phyloP scores from a whole-genome alignment of 1,140 invertebrate genomes.

The Myzus persicae region DNA sequence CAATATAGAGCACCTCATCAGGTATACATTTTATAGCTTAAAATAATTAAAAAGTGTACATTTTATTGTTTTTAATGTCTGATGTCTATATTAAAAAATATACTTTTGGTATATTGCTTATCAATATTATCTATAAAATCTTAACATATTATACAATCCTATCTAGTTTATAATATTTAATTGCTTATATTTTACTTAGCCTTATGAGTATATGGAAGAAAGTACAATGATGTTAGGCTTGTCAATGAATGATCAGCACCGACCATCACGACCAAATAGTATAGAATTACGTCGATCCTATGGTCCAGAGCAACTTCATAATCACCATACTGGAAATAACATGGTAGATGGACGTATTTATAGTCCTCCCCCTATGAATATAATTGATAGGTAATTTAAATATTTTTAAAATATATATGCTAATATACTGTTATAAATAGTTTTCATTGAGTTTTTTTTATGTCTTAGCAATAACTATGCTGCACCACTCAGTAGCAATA shows the following conservation, averaged over 20 bases:
- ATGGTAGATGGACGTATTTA: constrained; percentile 56
- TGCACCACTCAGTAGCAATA: constrained; percentile 54
- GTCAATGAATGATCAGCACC: constrained; percentile 66
- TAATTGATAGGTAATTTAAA: constrained; percentile 45
- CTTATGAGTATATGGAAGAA: constrained; percentile 59
- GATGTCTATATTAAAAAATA: neutral
- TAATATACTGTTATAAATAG: neutral
- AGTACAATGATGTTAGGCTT: constrained; percentile 63
- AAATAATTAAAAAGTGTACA: too few species aligned
- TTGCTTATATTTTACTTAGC: neutral
- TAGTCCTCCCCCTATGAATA: constrained; percentile 56
- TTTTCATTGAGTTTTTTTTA: neutral
- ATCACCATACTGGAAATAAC: constrained; percentile 54
- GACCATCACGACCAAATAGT: constrained; percentile 77
- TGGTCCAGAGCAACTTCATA: constrained; percentile 62
- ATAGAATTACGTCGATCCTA: constrained; percentile 78
- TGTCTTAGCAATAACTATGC: constrained; percentile 45
- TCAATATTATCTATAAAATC: neutral
- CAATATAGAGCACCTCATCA: constrained; percentile 67
- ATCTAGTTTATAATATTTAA: neutral
- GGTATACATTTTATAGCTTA: constrained; percentile 59
- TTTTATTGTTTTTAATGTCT: neutral
- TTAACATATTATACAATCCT: neutral
- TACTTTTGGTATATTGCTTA: neutral
- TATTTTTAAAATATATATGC: neutral